Percentiles rank a stretch among this genome's conserved stretches.
These are phyloP conservation scores for Botrylloides violaceus DNA, from an alignment of 23 tunicate genomes.

Conservation along the genomic window DNA sequence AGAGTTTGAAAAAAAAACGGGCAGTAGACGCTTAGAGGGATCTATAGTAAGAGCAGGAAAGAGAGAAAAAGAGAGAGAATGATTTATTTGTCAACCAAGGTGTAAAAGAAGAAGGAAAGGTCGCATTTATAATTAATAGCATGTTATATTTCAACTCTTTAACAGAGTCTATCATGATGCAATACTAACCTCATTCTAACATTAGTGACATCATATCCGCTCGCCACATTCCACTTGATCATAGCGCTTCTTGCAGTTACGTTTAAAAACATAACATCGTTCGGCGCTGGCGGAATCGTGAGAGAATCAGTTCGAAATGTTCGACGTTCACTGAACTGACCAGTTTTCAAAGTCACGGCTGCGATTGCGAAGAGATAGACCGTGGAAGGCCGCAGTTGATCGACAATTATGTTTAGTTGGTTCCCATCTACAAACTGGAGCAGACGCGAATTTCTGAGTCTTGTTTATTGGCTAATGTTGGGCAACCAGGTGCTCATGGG, in stretches of 20 bases:
- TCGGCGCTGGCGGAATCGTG: constrained; percentile 69
- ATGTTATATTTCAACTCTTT: no score
- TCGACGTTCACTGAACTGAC: constrained; percentile 26
- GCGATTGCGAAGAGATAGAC: constrained; percentile 79
- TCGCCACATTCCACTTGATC: constrained; percentile 33
- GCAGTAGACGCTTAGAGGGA: no score
- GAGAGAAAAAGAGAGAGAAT: no score
- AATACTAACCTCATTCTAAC: constrained; percentile 50
- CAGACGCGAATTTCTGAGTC: no score
- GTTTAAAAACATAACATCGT: constrained; percentile 27
- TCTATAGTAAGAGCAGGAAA: no score
- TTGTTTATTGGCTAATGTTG: no score
- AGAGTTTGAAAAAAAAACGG: no score
- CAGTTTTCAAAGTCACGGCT: constrained; percentile 53
- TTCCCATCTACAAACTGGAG: constrained; percentile 43
- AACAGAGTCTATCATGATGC: no score
- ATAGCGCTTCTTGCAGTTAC: constrained; percentile 46
- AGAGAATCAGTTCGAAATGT: constrained; percentile 51
- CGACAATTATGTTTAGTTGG: constrained; percentile 13
- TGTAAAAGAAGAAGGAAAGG: no score
- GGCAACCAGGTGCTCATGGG: no score
- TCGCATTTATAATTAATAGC: no score
- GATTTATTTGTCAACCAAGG: no score
- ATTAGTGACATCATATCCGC: constrained; percentile 39
- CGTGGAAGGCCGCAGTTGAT: constrained; percentile 44